Percentiles rank a stretch among this genome's conserved stretches.
phyloP scores from a whole-genome alignment of 2,888 invertebrate species.

The Myopa testacea region DNA sequence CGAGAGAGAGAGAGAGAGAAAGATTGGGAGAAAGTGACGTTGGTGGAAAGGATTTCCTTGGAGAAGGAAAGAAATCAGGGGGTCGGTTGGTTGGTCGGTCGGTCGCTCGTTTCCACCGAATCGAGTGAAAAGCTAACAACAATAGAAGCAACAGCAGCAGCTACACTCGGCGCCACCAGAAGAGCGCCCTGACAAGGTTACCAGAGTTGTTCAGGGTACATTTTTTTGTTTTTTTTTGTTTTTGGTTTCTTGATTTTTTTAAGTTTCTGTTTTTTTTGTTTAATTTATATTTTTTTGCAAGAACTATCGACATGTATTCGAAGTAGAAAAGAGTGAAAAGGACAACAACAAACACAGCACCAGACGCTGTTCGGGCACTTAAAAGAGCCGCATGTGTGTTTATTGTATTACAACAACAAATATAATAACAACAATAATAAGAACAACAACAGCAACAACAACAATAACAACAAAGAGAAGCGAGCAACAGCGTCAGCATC shows the following conservation, averaged over 20 bases:
- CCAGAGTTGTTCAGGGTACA: background rate
- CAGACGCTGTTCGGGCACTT: background rate
- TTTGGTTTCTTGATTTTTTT: slow-evolving; percentile 12
- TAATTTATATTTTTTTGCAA: slow-evolving; percentile 1
- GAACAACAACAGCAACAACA: too few relatives aligned
- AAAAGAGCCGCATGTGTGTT: background rate
- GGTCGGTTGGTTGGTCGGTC: background rate
- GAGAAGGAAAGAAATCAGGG: background rate
- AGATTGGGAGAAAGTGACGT: background rate
- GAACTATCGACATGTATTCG: slow-evolving; percentile 30
- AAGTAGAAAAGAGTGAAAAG: background rate
- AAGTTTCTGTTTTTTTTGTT: background rate
- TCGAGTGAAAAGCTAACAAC: slow-evolving; percentile 3
- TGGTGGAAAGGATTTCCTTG: background rate
- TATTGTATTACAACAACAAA: background rate
- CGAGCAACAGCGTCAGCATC: too few relatives aligned
- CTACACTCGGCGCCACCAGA: slow-evolving; percentile 22
- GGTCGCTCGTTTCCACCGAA: background rate
- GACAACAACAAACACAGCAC: slow-evolving; percentile 18
- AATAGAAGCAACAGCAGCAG: slow-evolving; percentile 6
- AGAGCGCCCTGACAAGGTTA: slow-evolving; percentile 20
- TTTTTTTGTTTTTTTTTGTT: background rate
- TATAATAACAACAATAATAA: too few relatives aligned
- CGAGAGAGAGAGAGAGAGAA: background rate
- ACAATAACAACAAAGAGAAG: too few relatives aligned